Evolutionary conservation across 2,113 vertebrate species (phyloP), one percentile per base, ranked within the genome.

Genomic region (Melozone crissalis): DNA sequence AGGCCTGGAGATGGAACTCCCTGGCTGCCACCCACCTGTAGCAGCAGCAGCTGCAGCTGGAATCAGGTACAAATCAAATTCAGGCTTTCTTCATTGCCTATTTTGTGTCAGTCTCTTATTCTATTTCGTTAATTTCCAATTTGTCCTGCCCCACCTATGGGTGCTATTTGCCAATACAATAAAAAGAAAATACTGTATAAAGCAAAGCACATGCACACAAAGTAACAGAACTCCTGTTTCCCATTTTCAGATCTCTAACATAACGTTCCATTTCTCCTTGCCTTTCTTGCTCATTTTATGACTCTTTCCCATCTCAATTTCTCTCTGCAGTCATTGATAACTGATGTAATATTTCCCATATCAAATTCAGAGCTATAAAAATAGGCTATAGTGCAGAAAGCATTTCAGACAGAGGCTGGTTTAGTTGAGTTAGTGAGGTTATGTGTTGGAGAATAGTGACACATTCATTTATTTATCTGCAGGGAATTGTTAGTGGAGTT

Each of bases 241-340:
- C 35, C n/a, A 14, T 75, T 95, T 83, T 63, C 66, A 84, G 57
- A 19, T 41, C 12, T 81, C 47, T 90, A 51, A 67, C 8, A 13
- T 59, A 52, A 61, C 41, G 30, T 93, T 92, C 63, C 27, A 14
- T 87, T 80, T 74, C 67, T 86, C 44, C 51, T 67, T 89, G 68
- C 57, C 35, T 90, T 90, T 71, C 61, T 54, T 92, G 75, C 47
- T 94, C 65, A 19, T 94, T 97, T 96, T 92, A 54, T 84, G 51
- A 35, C 57, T 80, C 18, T n/a, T 49, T 57, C 54, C 76, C 44
- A 15, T 86, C 54, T 86, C 72, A 63, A 0, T 90, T 96, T 89
- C 72, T 74, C 55, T 93, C 79, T 86, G 68, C 24, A 49, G 27
- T 65, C 3, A 1, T 90, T 93, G 86, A 84, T 94, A 84, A 68